Evolutionary conservation across 2,888 invertebrate genomes (phyloP).

Genomic region (Gastracanthus pulcherrimus): DNA sequence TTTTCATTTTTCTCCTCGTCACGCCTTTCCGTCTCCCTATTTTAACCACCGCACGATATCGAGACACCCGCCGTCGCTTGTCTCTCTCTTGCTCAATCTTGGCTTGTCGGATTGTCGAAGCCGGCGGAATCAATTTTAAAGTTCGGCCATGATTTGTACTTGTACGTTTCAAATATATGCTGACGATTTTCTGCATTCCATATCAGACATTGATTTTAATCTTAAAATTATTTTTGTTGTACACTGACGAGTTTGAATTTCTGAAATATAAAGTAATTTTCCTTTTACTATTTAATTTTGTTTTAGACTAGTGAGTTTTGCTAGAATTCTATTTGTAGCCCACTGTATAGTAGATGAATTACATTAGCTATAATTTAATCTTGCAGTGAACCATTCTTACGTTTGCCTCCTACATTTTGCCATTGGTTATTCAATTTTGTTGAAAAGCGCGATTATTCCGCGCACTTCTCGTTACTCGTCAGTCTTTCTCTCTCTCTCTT

Average conservation of each 20-base stretch:
- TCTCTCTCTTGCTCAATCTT: neutral
- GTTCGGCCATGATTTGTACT: neutral
- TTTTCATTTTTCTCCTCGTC: conserved; percentile 26
- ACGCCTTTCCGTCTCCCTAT: neutral
- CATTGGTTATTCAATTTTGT: neutral
- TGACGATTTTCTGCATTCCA: neutral
- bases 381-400: too few species aligned
- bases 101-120: neutral
- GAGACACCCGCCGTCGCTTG: neutral
- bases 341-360: too few species aligned
- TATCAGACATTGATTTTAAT: neutral
- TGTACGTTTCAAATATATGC: neutral
- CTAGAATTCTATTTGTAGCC: too few species aligned
- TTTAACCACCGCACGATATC: neutral
- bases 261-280: too few species aligned
- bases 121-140: conserved; percentile 28
- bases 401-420: neutral
- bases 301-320: too few species aligned
- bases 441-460: too few species aligned
- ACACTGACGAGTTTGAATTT: too few species aligned
- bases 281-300: too few species aligned
- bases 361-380: too few species aligned
- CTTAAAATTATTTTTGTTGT: too few species aligned
- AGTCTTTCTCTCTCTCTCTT: neutral
- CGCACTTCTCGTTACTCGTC: too few species aligned